These are phyloP conservation scores for Coelopa pilipes DNA, from an alignment of 2,888 invertebrate species.

Conservation along the genomic window DNA sequence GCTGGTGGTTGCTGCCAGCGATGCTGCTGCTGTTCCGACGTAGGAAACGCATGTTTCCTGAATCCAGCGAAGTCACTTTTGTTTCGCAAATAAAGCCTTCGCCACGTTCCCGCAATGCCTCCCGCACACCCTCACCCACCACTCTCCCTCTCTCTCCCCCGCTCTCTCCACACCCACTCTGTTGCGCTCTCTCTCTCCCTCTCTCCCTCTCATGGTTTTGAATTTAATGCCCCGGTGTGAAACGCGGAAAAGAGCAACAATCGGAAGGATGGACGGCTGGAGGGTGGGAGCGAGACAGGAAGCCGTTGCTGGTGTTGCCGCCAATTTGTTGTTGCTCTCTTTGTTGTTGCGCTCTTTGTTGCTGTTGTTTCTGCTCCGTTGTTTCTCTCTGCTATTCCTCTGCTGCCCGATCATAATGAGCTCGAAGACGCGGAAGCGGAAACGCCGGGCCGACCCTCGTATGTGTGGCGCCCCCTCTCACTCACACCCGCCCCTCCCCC, in stretches of 20 bases:
- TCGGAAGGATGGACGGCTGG: background rate
- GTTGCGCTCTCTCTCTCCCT: background rate
- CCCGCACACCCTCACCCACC: too few species aligned
- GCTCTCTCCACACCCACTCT: too few species aligned
- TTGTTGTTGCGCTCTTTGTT: background rate
- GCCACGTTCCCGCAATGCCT: background rate
- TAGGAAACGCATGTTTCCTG: slow-evolving; percentile 33
- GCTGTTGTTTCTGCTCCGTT: slow-evolving; percentile 11
- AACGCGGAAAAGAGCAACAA: background rate
- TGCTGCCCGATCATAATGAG: slow-evolving; percentile 9
- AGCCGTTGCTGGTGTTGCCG: too few species aligned
- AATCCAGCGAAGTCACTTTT: slow-evolving; percentile 22
- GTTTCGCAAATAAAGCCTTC: slow-evolving; percentile 13
- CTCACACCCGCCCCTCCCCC: too few species aligned
- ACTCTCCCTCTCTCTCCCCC: too few species aligned
- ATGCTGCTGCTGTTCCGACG: slow-evolving; percentile 12
- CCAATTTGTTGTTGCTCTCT: too few species aligned
- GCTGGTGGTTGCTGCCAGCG: background rate
- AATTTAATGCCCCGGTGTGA: slow-evolving; percentile 19
- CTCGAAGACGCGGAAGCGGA: slow-evolving; percentile 30
- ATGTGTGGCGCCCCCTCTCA: slow-evolving; percentile 21
- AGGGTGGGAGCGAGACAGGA: too few species aligned
- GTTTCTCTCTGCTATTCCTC: background rate
- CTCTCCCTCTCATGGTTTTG: slow-evolving; percentile 25
- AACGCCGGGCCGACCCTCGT: slow-evolving; percentile 25